Evolutionary conservation across 2,797 vertebrate species (phyloP), one percentile per base, ranked within the genome.

Genomic region (Microhierax caerulescens): DNA sequence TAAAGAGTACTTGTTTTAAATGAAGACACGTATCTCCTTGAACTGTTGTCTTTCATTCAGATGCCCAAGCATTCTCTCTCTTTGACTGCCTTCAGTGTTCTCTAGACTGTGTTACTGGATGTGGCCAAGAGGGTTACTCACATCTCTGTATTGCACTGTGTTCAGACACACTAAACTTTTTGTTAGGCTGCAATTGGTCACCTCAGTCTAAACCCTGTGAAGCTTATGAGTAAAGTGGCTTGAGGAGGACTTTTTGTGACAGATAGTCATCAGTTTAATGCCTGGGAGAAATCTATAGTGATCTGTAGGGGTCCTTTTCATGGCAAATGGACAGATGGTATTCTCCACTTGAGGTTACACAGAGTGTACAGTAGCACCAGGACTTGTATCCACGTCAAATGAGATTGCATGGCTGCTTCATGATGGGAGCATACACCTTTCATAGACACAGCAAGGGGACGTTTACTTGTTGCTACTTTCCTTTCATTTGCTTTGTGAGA

Each of bases 71-170:
- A 50, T 87, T 54, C 65, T 39, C 7, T 54, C 11, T 73, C 48
- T 82, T 69, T 95, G 88, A 95, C 93, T 91, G 54, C 41, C 47
- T 94, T 93, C 90, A 96, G 91, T 97, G 96, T 96, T 97, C 83
- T 96, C 89, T 94, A 92, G 96, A 93, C 96, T 93, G 97, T 96
- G 96, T 83, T 97, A 94, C 95, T 95, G 88, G 95, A 95, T 96
- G 86, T 76, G 85, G 97, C 96, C 98, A 98, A 98, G 97, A 97
- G 85, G 37, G 85, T 97, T 96, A 96, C 97, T 98, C 95, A 96
- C 84, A 82, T 72, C 63, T 97, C 86, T 96, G 47, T 85, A 30
- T 65, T 56, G 74, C 79, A 48, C 95, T 95, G 70, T 97, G 95
- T 96, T 94, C 89, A 81, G 90, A 97, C 93, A 98, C 97, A 97